Evolutionary conservation across 2,797 vertebrate species (phyloP), one percentile per base, ranked within the genome.

Genomic region (Cuculus canorus): DNA sequence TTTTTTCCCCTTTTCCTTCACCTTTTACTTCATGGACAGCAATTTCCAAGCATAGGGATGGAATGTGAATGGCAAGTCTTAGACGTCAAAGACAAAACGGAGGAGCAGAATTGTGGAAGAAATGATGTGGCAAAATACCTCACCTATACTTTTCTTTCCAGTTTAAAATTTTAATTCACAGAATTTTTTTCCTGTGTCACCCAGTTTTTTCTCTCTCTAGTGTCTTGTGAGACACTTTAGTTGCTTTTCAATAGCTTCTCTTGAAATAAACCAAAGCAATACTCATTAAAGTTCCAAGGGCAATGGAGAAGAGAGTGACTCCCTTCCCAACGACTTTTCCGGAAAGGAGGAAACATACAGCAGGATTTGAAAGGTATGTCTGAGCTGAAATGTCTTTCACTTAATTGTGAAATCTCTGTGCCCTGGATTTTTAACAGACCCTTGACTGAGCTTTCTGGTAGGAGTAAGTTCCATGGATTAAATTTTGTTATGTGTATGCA

Each of bases 251-350:
- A 97, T 98, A 97, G 86, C 97, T 98, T 96, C 95, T 97, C 96
- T 98, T 98, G 97, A 97, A 98, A 97, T 97, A 98, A 98, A 98
- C 97, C 98, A 98, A 98, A 98, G 98, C 97, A 97, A 97, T 97
- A 97, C 91, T 97, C 96, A 97, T 90, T 97, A 96, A 97, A 97
- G 96, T 96, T 96, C 97, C 95, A 93, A 97, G 97, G 97, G 97
- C 95, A 96, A 95, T 96, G 97, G 96, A 97, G 97, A 98, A 98
- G 97, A 98, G 70, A 93, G 57, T 91, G 96, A 91, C 92, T 91
- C 64, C 96, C 90, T 92, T 95, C 88, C 94, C 88, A 95, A 86
- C 96, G 68, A 95, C 97, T 97, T 95, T 97, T 91, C 95, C 97
- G 92, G 91, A 96, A 95, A 89, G 66, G 79, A 96, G 77, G 96